Base-by-base conservation (phyloP, 1,140 invertebrate species). In the Drosophila biarmipes region DNA sequence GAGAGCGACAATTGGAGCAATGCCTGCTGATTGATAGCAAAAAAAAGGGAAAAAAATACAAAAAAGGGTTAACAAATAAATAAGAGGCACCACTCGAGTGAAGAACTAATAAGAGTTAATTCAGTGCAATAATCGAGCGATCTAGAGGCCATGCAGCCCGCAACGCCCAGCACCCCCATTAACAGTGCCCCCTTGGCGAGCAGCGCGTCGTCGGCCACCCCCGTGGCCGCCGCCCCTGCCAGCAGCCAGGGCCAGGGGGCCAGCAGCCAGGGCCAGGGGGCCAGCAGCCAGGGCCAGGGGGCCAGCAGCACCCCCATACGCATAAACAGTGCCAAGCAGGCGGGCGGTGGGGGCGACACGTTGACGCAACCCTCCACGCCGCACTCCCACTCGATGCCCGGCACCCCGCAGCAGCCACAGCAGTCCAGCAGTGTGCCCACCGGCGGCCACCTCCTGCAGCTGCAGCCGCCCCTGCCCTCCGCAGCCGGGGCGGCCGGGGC, bases 371-470 rank as follows among this genome's bases (percentile, higher is more conserved):
- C 78, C 38, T 45, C 73, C n/a, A 49, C 64, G 7, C 77, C 79
- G 31, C 84, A 85, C 19, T 85, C 78, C 0, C 84, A 85, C n/a
- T 85, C 78, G 2, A 73, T 87, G 51, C 80, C 80, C 6, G 84
- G 80, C 14, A 84, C 81, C 12, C 78, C 69, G 29, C 87, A 38
- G 6, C 58, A 61, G 11, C 57, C 54, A 24, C 56, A 84, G 3
- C 85, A 91, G 29, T 90, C 90, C 24, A 90, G 85, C 52, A 91
- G 90, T 27, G 78, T 91, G 29, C 90, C 90, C 21, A 78, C 90
- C 2, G 84, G 80, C 40, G 68, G 85, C 24, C 84, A 87, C 45
- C 51, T 74, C 17, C 51, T 74, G 24, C 85, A 80, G 38, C 43
- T 82, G 58, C 87, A 73, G 63, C 63, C 64, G 15, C 55, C 80